phyloP scores from a whole-genome alignment of 2,888 invertebrate species.

The Nipponacmea schrenckii region DNA sequence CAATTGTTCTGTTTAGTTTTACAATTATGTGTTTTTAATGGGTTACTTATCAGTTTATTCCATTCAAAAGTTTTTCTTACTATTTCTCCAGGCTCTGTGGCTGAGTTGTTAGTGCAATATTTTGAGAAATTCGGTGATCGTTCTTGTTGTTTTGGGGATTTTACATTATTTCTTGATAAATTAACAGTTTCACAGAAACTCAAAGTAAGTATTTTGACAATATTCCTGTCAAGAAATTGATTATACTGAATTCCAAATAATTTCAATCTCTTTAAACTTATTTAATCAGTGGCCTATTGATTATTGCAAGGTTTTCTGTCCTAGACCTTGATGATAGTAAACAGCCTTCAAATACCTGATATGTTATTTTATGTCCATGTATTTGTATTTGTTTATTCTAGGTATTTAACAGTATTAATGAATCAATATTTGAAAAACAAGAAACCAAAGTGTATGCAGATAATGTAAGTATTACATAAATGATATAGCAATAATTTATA shows the following conservation, averaged over 20 bases:
- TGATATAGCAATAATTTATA: too few species aligned
- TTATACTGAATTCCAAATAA: too few species aligned
- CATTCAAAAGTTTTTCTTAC: slow-evolving; percentile 11
- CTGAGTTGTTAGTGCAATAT: slow-evolving; percentile 77
- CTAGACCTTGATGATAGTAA: too few species aligned
- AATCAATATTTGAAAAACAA: slow-evolving; percentile 32
- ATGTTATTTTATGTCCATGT: too few species aligned
- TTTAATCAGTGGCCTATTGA: too few species aligned
- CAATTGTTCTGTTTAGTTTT: too few species aligned
- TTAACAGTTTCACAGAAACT: slow-evolving; percentile 73
- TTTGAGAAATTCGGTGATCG: slow-evolving; percentile 85
- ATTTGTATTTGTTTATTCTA: slow-evolving; percentile 22
- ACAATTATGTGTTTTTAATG: too few species aligned
- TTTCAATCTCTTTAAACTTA: too few species aligned
- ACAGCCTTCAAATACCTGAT: too few species aligned
- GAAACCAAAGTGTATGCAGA: slow-evolving; percentile 44
- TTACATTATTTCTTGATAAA: slow-evolving; percentile 79
- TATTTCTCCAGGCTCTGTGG: slow-evolving; percentile 51
- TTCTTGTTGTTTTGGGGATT: slow-evolving; percentile 85
- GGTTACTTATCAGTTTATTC: too few species aligned
- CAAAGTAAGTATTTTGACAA: slow-evolving; percentile 38
- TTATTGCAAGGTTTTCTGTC: too few species aligned
- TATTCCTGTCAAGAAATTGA: too few species aligned
- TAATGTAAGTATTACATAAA: slow-evolving; percentile 45
- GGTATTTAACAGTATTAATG: slow-evolving; percentile 30